phyloP scores from a whole-genome alignment of 2,113 vertebrate genomes.

The Arothron firmamentum region DNA sequence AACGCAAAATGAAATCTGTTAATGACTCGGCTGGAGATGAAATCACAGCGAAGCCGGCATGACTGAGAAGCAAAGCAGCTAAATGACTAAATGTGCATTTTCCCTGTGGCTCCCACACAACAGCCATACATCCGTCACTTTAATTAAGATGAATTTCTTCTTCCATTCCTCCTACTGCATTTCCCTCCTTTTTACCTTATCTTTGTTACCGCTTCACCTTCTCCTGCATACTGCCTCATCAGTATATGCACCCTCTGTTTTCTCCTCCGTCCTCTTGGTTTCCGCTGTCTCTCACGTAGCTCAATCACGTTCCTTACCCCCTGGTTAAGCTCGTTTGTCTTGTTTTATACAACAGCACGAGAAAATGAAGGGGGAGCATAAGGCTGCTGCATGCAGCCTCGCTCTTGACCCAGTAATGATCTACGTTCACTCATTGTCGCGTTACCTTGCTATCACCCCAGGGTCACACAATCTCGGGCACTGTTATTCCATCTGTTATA shows the following conservation, averaged over 20 bases:
- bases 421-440: conserved; percentile 59
- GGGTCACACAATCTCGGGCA: conserved; percentile 59
- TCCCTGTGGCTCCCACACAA: conserved; percentile 58
- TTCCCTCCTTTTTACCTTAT: neutral
- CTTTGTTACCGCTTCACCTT: neutral
- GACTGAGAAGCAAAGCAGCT: conserved; percentile 58
- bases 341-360: conserved; percentile 41
- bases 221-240: neutral
- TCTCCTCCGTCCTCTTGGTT: conserved; percentile 26
- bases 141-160: conserved; percentile 62
- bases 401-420: conserved; percentile 67
- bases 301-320: conserved; percentile 43
- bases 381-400: conserved; percentile 50
- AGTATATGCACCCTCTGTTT: neutral
- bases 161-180: conserved; percentile 27
- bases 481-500: conserved; percentile 71
- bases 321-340: conserved; percentile 58
- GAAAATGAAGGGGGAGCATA: conserved; percentile 64
- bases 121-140: conserved; percentile 59
- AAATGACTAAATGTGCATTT: conserved; percentile 63
- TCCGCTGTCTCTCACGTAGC: conserved; percentile 43
- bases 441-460: conserved; percentile 63
- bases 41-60: conserved; percentile 58
- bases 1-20: conserved; percentile 56
- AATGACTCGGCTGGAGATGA: conserved; percentile 54